Evolutionary conservation across 2,113 vertebrate species (phyloP).

Genomic region (Mustela lutreola): DNA sequence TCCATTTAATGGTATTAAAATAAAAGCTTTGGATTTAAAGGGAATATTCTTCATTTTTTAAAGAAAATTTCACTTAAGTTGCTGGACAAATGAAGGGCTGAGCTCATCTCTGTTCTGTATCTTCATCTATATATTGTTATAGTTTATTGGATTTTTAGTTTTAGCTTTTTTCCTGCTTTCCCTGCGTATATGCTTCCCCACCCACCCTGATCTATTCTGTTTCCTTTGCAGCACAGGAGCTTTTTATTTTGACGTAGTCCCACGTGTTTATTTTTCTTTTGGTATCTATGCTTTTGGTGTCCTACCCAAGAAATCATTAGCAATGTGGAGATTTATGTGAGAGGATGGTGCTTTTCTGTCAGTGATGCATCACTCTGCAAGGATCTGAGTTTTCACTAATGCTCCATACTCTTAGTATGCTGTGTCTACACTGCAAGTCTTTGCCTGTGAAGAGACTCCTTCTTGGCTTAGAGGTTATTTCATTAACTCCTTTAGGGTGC

Average conservation of each 20-base stretch:
- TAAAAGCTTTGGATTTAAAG: not conserved
- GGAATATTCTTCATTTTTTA: not conserved
- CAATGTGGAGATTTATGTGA: not conserved
- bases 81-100: not conserved
- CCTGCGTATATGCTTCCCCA: not conserved
- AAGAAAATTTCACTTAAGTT: not conserved
- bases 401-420: not conserved
- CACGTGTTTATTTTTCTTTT: not conserved
- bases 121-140: not conserved
- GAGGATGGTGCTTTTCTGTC: not conserved
- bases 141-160: not conserved
- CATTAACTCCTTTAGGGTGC: not conserved
- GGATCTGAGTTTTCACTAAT: not conserved
- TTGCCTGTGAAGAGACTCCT: not conserved
- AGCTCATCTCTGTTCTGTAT: not conserved
- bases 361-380: not conserved
- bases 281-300: not conserved
- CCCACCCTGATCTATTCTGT: not conserved
- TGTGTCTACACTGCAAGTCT: not conserved
- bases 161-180: not conserved
- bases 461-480: not conserved
- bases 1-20: conserved; percentile 34
- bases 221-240: not conserved
- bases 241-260: not conserved
- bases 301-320: not conserved